phyloP scores from a whole-genome alignment of 2,888 invertebrate genomes.

The Metalampra italica region DNA sequence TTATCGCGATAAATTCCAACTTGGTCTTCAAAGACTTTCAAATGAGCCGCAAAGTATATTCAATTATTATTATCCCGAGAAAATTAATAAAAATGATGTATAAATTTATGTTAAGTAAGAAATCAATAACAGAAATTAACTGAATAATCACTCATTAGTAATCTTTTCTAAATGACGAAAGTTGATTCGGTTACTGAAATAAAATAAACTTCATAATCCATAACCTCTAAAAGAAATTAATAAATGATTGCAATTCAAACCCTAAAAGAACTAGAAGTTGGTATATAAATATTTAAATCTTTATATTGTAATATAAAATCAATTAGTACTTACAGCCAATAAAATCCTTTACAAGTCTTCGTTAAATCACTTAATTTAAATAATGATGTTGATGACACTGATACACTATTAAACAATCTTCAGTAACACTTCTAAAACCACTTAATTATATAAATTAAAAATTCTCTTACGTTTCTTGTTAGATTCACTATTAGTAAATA shows the following conservation, averaged over 20 bases:
- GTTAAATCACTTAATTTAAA: constrained; percentile 45
- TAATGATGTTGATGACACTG: constrained; percentile 47
- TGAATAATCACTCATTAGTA: no score
- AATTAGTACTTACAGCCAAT: constrained; percentile 50
- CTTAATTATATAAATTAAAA: constrained; percentile 25
- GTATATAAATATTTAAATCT: no score
- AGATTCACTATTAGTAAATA: constrained; percentile 41
- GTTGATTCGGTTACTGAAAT: no score
- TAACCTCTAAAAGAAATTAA: no score
- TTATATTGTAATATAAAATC: neutral
- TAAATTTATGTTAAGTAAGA: no score
- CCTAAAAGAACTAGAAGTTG: no score
- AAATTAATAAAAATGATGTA: no score
- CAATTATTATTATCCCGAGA: no score
- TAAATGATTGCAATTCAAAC: neutral
- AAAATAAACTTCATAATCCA: no score
- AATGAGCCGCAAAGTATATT: constrained; percentile 37
- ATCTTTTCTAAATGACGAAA: no score
- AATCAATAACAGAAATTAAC: no score
- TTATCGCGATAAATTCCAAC: constrained; percentile 72
- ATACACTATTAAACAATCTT: constrained; percentile 58
- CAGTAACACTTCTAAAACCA: constrained; percentile 49
- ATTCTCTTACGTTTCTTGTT: constrained; percentile 61
- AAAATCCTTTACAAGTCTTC: constrained; percentile 48
- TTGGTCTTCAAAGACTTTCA: constrained; percentile 55